Conservation (phyloP, 2,888 invertebrate species). For the Polylopha cassiicola region DNA sequence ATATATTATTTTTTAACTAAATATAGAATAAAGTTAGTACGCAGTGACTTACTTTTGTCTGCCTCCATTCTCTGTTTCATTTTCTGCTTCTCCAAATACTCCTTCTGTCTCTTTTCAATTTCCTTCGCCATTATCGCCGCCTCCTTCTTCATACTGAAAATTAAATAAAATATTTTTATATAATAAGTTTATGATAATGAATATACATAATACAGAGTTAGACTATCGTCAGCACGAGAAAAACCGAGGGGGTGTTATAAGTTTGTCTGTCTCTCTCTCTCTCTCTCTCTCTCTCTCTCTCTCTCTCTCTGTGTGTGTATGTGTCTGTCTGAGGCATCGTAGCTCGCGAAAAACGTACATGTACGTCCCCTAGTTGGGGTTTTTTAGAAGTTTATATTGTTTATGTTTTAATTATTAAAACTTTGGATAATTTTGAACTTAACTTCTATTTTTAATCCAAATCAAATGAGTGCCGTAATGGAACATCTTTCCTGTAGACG, state of each 20-base stretch:
- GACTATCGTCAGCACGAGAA: background rate
- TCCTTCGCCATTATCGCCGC: conserved; percentile 66
- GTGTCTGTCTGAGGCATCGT: too few species aligned
- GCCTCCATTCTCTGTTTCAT: conserved; percentile 48
- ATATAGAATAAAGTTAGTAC: conserved; percentile 1
- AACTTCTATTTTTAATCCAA: too few species aligned
- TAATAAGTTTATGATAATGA: background rate
- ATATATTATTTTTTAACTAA: background rate
- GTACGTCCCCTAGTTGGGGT: too few species aligned
- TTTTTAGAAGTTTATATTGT: too few species aligned
- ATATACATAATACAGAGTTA: background rate
- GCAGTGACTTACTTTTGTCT: conserved; percentile 53
- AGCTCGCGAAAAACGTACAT: too few species aligned
- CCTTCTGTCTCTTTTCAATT: conserved; percentile 65
- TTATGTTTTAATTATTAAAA: too few species aligned
- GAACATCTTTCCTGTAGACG: too few species aligned
- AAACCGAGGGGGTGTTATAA: background rate
- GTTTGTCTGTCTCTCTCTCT: too few species aligned
- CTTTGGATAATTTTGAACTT: too few species aligned
- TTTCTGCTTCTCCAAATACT: conserved; percentile 58
- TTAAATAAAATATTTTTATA: background rate
- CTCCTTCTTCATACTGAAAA: conserved; percentile 54
- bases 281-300: too few species aligned
- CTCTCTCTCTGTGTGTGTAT: too few species aligned
- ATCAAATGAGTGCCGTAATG: too few species aligned